Conservation (phyloP, 1,140 invertebrate genomes). For the Batillaria attramentaria region DNA sequence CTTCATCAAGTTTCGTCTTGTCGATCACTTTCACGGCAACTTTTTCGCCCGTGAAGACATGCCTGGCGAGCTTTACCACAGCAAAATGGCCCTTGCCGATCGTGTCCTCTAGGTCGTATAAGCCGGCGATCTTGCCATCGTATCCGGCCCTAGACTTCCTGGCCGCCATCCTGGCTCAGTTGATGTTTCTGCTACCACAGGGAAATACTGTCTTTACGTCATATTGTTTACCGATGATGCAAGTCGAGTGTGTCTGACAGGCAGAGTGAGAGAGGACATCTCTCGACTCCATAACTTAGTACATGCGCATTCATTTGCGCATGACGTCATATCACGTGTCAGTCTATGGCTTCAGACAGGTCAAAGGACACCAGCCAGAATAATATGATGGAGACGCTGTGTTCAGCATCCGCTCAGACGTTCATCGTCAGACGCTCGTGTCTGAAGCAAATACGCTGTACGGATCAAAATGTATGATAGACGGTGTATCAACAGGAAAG, state of each 20-base stretch:
- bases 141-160: constrained; percentile 69
- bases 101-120: constrained; percentile 97
- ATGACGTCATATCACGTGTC: constrained; percentile 36
- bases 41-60: constrained; percentile 99
- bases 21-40: constrained; percentile 93
- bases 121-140: constrained; percentile 92
- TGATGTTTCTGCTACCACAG: not conserved
- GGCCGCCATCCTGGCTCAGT: constrained; percentile 40
- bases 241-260: constrained; percentile 4
- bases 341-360: no score
- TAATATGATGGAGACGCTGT: no score
- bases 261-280: constrained; percentile 25
- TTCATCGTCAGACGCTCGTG: not conserved
- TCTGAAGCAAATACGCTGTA: not conserved
- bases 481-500: not conserved
- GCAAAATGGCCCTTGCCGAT: constrained; percentile 92
- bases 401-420: not conserved
- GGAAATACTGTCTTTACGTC: constrained; percentile 7
- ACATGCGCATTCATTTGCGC: constrained; percentile 37
- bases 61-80: constrained; percentile 97
- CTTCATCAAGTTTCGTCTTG: constrained; percentile 96
- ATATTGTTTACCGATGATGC: constrained; percentile 11
- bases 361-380: no score
- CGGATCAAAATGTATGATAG: no score
- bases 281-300: constrained; percentile 37